A percentile compares a stretch with the other conserved stretches of the same genome.
phyloP scores from a whole-genome alignment of 2,888 invertebrate species.

The Drosophila recens region DNA sequence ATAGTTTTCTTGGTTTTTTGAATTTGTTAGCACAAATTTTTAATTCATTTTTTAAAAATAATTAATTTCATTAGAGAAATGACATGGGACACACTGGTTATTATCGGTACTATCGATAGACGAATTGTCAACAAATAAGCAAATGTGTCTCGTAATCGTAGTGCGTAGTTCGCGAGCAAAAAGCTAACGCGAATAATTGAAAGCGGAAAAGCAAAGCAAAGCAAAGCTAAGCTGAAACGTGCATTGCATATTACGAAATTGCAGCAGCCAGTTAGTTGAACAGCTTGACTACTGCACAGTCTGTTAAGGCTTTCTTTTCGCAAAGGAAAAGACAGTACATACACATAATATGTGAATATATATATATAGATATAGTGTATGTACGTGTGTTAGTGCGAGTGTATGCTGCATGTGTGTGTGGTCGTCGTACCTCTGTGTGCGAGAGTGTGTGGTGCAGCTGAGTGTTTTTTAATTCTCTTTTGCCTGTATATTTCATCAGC shows the following conservation, averaged over 20 bases:
- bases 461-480: slow-evolving; percentile 49
- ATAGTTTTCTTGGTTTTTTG: too few relatives aligned
- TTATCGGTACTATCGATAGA: slow-evolving; percentile 34
- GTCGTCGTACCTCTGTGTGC: background rate
- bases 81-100: too few relatives aligned
- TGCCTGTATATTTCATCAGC: slow-evolving; percentile 52
- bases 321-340: slow-evolving; percentile 34
- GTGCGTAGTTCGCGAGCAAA: slow-evolving; percentile 59
- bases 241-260: slow-evolving; percentile 67
- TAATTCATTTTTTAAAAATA: too few relatives aligned
- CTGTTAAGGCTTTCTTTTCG: background rate
- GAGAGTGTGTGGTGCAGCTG: slow-evolving; percentile 50
- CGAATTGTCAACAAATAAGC: slow-evolving; percentile 31
- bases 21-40: too few relatives aligned
- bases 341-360: slow-evolving; percentile 49
- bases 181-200: slow-evolving; percentile 59
- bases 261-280: slow-evolving; percentile 50
- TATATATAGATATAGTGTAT: slow-evolving; percentile 42
- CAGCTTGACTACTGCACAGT: slow-evolving; percentile 29
- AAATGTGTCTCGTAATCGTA: slow-evolving; percentile 48
- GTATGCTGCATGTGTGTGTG: slow-evolving; percentile 7
- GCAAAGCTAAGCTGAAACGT: slow-evolving; percentile 55
- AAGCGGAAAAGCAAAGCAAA: slow-evolving; percentile 46
- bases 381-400: slow-evolving; percentile 22
- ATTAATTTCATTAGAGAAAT: too few relatives aligned